phyloP scores from a whole-genome alignment of 2,888 invertebrate species.

The Epiblema foenella region DNA sequence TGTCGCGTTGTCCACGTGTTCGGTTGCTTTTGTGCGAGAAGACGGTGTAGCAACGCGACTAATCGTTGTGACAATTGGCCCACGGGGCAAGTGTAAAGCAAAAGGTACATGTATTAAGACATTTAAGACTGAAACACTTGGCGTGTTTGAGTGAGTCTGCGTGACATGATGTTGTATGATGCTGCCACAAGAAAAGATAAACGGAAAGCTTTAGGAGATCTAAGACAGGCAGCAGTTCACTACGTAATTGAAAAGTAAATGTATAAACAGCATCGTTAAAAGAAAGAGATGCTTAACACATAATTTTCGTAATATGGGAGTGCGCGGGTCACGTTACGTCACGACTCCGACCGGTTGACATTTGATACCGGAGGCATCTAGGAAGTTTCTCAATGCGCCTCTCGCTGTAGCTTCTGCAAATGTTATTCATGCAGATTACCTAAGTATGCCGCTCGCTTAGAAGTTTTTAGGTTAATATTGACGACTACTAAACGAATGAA shows the following conservation, averaged over 20 bases:
- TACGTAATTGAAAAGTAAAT: background rate
- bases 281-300: slow-evolving; percentile 16
- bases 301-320: slow-evolving; percentile 36
- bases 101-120: too few relatives aligned
- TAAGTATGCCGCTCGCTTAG: slow-evolving; percentile 31
- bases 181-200: background rate
- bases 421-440: slow-evolving; percentile 41
- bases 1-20: slow-evolving; percentile 53
- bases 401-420: slow-evolving; percentile 44
- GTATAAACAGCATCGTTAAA: background rate
- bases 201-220: too few relatives aligned
- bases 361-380: slow-evolving; percentile 60
- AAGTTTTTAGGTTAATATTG: slow-evolving; percentile 34
- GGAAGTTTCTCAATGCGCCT: slow-evolving; percentile 56
- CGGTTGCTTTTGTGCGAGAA: slow-evolving; percentile 46
- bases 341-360: slow-evolving; percentile 70
- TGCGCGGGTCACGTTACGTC: slow-evolving; percentile 57
- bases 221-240: background rate
- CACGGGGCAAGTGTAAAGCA: slow-evolving; percentile 12
- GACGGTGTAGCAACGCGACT: slow-evolving; percentile 33
- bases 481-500: slow-evolving; percentile 10
- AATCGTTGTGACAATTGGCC: slow-evolving; percentile 23
- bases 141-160: background rate
- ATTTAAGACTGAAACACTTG: background rate
- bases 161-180: background rate